Evolutionary conservation across 2,113 vertebrate species (phyloP).

Genomic region (Otis tarda): DNA sequence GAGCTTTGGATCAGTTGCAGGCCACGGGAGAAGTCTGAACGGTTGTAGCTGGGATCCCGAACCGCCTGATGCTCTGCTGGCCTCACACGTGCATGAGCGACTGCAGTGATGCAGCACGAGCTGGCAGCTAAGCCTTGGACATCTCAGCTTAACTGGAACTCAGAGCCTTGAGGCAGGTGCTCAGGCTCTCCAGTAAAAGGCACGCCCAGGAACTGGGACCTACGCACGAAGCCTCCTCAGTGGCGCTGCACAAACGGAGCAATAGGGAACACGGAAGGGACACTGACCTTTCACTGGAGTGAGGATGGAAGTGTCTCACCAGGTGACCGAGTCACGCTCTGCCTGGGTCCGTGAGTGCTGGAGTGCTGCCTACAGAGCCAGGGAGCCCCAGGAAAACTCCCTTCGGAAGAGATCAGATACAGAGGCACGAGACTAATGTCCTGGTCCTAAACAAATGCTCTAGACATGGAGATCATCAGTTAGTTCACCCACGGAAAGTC

Average conservation of each 20-base stretch:
- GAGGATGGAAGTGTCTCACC: not conserved
- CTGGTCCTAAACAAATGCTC: not conserved
- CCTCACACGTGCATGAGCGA: not conserved
- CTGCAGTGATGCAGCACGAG: not conserved
- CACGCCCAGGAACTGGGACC: not conserved
- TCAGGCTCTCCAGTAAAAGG: not conserved
- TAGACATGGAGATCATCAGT: not conserved
- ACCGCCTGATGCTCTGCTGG: not conserved
- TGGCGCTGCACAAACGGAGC: not conserved
- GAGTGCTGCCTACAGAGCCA: not conserved
- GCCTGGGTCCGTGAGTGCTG: fast-evolving
- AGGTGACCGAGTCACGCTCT: not conserved
- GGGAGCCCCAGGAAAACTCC: fast-evolving
- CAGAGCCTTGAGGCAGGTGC: not conserved
- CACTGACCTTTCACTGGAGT: fast-evolving
- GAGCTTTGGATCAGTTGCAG: not conserved
- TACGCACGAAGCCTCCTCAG: not conserved
- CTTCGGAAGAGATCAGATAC: not conserved
- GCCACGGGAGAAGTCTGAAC: not conserved
- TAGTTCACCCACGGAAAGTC: not conserved
- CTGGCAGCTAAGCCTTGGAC: not conserved
- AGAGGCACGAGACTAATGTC: not conserved
- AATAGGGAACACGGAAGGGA: not conserved
- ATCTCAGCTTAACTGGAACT: not conserved
- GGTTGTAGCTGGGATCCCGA: not conserved